Conservation (phyloP, 2,113 vertebrate species). For the Bubo blakistoni region DNA sequence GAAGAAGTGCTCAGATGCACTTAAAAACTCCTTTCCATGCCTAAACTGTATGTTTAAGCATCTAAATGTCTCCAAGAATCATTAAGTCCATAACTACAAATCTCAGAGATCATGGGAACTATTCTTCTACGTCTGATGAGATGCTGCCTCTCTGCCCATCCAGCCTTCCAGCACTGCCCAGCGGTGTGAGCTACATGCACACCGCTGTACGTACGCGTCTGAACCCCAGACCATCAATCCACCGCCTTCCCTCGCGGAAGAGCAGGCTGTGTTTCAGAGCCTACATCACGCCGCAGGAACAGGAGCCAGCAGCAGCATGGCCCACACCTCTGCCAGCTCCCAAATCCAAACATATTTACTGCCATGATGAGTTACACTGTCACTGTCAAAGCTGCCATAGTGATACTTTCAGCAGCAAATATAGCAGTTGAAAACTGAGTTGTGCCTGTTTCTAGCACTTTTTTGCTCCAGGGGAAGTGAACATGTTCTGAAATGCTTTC, state of each 20-base stretch:
- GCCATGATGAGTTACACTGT: not conserved
- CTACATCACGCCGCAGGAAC: not conserved
- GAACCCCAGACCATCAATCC: fast-evolving
- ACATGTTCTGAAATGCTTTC: not conserved
- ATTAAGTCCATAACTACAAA: not conserved
- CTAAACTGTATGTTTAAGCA: not conserved
- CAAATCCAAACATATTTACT: not conserved
- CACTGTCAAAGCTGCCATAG: not conserved
- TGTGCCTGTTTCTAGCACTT: not conserved
- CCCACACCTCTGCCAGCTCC: not conserved
- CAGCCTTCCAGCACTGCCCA: not conserved
- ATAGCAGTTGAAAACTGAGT: not conserved
- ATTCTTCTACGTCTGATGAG: not conserved
- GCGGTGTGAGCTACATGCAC: fast-evolving
- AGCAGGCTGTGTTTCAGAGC: not conserved
- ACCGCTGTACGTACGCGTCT: fast-evolving
- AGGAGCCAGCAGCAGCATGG: fast-evolving
- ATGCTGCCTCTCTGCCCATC: not conserved
- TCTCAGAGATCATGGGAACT: not conserved
- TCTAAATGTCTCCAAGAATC: not conserved
- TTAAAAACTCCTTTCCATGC: not conserved
- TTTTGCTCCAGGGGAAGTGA: not conserved
- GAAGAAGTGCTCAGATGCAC: not conserved
- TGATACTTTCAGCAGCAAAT: not conserved
- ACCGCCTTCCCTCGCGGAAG: fast-evolving